Conservation (phyloP, 2,113 vertebrate species). For the Nothobranchius kuhntae region DNA sequence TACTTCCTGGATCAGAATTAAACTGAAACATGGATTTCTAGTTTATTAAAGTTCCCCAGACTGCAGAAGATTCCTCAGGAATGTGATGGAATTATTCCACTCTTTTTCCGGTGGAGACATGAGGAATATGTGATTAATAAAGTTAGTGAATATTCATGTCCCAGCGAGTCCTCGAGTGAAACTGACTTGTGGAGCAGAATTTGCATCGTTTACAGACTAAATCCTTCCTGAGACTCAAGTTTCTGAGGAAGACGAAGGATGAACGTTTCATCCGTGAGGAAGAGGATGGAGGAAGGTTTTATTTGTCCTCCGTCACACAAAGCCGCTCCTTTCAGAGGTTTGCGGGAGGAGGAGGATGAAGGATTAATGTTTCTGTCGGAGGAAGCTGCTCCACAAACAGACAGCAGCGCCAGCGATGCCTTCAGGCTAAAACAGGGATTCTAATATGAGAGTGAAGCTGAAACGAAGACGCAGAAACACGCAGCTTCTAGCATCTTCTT, state of each 20-base stretch:
- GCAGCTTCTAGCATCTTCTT: slow-evolving; percentile 29
- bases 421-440: slow-evolving; percentile 58
- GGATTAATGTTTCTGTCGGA: slow-evolving; percentile 69
- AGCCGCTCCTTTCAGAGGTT: slow-evolving; percentile 50
- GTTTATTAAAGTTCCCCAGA: too few species aligned
- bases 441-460: slow-evolving; percentile 54
- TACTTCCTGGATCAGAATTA: too few species aligned
- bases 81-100: not conserved
- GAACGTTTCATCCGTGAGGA: slow-evolving; percentile 37
- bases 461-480: slow-evolving; percentile 41
- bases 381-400: slow-evolving; percentile 65
- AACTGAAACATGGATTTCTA: too few species aligned
- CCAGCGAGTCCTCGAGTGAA: not conserved
- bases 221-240: slow-evolving; percentile 1
- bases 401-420: slow-evolving; percentile 62
- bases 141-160: not conserved
- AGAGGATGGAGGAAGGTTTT: slow-evolving; percentile 52
- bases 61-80: not conserved
- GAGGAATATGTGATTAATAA: not conserved
- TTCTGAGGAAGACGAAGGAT: slow-evolving; percentile 2
- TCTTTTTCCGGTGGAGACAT: not conserved
- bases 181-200: not conserved
- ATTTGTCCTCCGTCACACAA: slow-evolving; percentile 26
- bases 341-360: slow-evolving; percentile 48
- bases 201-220: slow-evolving; percentile 22